A percentile compares a stretch with the other conserved stretches of the same genome.
Conservation (phyloP, 2,113 vertebrate genomes). For the Pseudois nayaur region DNA sequence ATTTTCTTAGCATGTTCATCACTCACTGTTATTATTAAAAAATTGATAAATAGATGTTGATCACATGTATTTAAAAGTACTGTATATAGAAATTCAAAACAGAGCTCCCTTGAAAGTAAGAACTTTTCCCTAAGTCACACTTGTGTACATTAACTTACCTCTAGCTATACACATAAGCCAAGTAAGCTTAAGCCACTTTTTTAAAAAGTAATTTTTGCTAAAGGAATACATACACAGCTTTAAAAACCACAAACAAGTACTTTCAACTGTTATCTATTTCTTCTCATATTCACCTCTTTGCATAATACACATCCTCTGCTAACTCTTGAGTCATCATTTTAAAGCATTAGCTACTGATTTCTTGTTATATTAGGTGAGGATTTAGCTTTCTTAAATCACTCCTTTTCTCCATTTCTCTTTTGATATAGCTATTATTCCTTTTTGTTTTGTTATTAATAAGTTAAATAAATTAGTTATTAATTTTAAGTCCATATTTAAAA, state of each 20-base stretch:
- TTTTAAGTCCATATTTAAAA: background rate
- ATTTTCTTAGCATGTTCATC: background rate
- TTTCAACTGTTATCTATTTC: background rate
- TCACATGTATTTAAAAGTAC: background rate
- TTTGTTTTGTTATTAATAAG: background rate
- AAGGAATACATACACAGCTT: background rate
- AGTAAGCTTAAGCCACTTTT: background rate
- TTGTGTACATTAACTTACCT: background rate
- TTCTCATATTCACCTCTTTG: background rate
- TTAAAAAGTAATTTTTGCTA: background rate
- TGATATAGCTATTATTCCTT: background rate
- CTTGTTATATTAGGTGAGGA: background rate
- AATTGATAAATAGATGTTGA: background rate
- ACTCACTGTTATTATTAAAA: background rate
- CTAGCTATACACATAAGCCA: background rate
- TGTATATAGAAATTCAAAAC: background rate
- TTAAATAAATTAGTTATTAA: background rate
- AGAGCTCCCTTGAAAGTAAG: background rate
- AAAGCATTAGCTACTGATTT: background rate
- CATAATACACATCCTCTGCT: background rate
- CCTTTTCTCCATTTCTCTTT: background rate
- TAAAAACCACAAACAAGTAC: background rate
- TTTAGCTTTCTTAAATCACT: background rate
- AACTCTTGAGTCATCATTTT: background rate
- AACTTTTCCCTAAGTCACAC: background rate